Evolutionary conservation across 2,888 invertebrate species (phyloP).

Genomic region (Chymomyza fuscimana): DNA sequence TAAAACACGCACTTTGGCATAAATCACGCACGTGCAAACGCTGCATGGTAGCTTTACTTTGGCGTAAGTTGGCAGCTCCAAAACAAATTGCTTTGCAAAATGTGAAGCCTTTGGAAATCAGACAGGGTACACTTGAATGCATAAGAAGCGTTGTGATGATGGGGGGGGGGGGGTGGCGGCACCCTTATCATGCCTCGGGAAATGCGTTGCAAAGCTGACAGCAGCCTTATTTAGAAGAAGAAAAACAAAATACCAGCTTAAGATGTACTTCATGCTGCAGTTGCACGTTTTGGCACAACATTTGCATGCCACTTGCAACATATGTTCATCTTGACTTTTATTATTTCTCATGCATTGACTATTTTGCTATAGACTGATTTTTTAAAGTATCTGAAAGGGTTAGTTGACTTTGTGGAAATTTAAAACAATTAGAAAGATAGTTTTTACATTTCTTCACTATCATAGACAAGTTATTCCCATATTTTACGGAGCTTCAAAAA

Average conservation of each 20-base stretch:
- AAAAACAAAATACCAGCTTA: constrained; percentile 35
- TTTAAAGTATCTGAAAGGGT: too few species aligned
- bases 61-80: not conserved
- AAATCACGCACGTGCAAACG: constrained; percentile 38
- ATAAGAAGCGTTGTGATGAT: not conserved
- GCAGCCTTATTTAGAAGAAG: constrained; percentile 27
- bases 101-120: not conserved
- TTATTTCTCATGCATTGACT: constrained; percentile 42
- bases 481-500: too few species aligned
- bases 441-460: too few species aligned
- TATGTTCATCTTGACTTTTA: constrained; percentile 52
- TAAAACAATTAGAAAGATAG: too few species aligned
- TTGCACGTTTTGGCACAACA: constrained; percentile 45
- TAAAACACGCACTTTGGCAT: constrained; percentile 28
- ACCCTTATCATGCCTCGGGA: not conserved
- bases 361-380: not conserved
- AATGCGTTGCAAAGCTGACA: constrained; percentile 57
- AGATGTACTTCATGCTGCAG: constrained; percentile 59
- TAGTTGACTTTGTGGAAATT: too few species aligned
- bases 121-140: not conserved
- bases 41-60: not conserved
- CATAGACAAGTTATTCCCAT: too few species aligned
- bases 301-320: constrained; percentile 66
- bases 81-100: not conserved
- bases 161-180: too few species aligned